These are phyloP conservation scores for Hyphantria cunea DNA, from an alignment of 1,140 invertebrate genomes.

Conservation along the genomic window DNA sequence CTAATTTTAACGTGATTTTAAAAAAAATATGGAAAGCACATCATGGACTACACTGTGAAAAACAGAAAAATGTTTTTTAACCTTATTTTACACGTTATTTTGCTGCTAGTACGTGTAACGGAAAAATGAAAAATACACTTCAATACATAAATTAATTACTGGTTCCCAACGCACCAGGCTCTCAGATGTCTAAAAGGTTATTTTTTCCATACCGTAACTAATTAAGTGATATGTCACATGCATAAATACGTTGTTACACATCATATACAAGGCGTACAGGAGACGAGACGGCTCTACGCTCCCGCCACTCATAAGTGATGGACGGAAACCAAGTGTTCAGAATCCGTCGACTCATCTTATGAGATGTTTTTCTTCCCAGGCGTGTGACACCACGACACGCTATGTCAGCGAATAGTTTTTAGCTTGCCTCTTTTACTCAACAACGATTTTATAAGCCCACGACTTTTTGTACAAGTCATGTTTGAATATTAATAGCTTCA, in stretches of 20 bases:
- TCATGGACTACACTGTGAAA: too few relatives aligned
- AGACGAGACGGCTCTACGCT: neutral
- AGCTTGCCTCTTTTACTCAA: conserved; percentile 3
- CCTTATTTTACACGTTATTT: too few relatives aligned
- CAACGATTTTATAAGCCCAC: conserved; percentile 29
- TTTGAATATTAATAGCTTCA: conserved; percentile 10
- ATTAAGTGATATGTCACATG: conserved; percentile 35
- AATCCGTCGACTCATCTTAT: conserved; percentile 51
- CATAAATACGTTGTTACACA: too few relatives aligned
- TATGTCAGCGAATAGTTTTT: conserved; percentile 15
- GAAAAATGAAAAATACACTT: too few relatives aligned
- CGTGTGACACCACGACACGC: conserved; percentile 4
- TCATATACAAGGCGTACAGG: neutral
- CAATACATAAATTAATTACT: too few relatives aligned
- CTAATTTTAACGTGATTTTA: too few relatives aligned
- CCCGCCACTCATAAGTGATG: conserved; percentile 36
- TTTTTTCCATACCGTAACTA: conserved; percentile 22
- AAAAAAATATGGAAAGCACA: too few relatives aligned
- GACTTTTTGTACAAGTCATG: conserved; percentile 25
- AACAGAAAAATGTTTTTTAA: too few relatives aligned
- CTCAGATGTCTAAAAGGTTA: conserved; percentile 4
- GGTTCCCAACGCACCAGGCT: conserved; percentile 14
- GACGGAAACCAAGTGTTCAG: conserved; percentile 38
- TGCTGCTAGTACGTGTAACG: too few relatives aligned
- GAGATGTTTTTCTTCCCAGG: conserved; percentile 40